Evolutionary conservation across 2,797 vertebrate species (phyloP).

Genomic region (Odontamblyopus lacepedii): DNA sequence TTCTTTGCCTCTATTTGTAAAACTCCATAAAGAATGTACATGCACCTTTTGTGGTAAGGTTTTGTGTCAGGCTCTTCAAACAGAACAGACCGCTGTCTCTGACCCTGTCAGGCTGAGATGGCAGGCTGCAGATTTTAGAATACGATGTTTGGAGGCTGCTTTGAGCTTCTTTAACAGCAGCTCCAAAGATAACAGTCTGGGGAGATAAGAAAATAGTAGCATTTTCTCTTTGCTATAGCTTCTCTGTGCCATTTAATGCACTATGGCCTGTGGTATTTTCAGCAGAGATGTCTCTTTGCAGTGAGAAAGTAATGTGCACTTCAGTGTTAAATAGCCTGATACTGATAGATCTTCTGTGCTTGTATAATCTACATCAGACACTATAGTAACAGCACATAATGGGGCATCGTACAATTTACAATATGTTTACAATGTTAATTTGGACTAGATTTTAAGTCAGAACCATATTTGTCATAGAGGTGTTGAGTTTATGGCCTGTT

Average conservation of each 20-base stretch:
- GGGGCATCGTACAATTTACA: no score
- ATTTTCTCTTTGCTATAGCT: neutral
- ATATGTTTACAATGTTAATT: neutral
- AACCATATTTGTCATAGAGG: no score
- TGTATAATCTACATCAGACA: neutral
- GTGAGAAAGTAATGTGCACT: neutral
- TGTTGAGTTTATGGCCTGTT: no score
- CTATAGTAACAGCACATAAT: neutral
- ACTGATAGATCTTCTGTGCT: neutral
- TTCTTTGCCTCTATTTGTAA: neutral
- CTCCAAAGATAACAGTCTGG: conserved; percentile 8
- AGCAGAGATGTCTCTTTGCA: neutral
- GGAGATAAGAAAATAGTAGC: conserved; percentile 9
- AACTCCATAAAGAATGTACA: neutral
- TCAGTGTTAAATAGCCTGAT: neutral
- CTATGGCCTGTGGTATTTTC: conserved; percentile 3
- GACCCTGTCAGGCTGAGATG: conserved; percentile 3
- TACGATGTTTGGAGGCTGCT: conserved; percentile 5
- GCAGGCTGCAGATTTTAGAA: conserved; percentile 2
- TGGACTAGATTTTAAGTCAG: neutral
- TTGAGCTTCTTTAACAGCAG: conserved; percentile 14
- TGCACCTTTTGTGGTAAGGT: neutral
- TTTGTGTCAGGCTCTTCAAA: neutral
- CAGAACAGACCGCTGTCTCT: conserved; percentile 1
- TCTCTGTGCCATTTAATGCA: conserved; percentile 4